phyloP scores from a whole-genome alignment of 1,140 invertebrate species.

The Sycophila sp. region DNA sequence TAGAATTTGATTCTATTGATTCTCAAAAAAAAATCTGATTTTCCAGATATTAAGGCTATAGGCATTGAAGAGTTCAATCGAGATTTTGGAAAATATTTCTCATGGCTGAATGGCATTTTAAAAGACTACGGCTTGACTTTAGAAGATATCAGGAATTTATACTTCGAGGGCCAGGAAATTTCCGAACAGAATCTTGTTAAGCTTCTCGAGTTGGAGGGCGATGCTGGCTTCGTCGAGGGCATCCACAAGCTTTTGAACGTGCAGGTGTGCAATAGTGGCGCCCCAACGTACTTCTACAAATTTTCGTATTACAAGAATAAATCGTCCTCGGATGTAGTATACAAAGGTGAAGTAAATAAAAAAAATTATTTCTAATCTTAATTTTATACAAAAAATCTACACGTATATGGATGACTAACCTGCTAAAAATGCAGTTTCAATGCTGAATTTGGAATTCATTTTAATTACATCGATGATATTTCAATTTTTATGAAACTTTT shows the following conservation, averaged over 20 bases:
- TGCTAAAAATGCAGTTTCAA: no score
- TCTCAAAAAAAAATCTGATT: no score
- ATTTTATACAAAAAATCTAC: no score
- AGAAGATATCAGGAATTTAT: slow-evolving; percentile 43
- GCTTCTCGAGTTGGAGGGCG: slow-evolving; percentile 59
- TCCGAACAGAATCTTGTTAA: slow-evolving; percentile 44
- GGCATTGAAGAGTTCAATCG: not conserved
- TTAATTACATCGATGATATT: no score
- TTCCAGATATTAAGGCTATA: not conserved
- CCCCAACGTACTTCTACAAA: slow-evolving; percentile 64
- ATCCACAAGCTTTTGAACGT: slow-evolving; percentile 58
- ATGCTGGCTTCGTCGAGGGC: slow-evolving; percentile 59
- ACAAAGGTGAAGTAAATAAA: not conserved
- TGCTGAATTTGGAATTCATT: no score
- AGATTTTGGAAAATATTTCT: not conserved
- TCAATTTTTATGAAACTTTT: no score
- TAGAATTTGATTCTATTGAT: not conserved
- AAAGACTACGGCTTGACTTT: not conserved
- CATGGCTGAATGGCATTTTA: not conserved
- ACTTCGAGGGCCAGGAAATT: slow-evolving; percentile 54
- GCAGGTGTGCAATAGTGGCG: slow-evolving; percentile 43
- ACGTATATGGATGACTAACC: no score
- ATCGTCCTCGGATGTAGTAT: not conserved
- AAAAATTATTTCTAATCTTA: not conserved
- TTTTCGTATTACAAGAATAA: slow-evolving; percentile 57